These are phyloP conservation scores for Gymnothorax reevesii DNA, from an alignment of 2,797 vertebrate species.

Conservation along the genomic window DNA sequence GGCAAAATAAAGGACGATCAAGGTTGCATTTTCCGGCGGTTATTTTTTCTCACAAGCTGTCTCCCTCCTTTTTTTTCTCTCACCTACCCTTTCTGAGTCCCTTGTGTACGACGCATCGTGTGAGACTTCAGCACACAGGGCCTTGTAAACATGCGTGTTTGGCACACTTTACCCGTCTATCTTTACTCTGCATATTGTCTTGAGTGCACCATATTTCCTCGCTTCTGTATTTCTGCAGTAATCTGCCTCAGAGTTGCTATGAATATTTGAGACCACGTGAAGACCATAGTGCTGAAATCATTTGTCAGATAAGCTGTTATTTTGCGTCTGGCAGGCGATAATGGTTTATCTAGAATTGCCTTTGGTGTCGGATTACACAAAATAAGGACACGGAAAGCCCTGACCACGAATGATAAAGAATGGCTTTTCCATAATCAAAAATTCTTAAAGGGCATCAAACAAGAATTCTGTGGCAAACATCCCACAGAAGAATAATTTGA, in stretches of 20 bases:
- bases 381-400: background rate
- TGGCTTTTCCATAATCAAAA: background rate
- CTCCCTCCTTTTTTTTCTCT: conserved; percentile 27
- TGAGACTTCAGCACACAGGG: conserved; percentile 62
- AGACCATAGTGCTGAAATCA: background rate
- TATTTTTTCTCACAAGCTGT: background rate
- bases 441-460: background rate
- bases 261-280: background rate
- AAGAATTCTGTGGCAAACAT: background rate
- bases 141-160: conserved; percentile 55
- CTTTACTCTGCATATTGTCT: conserved; percentile 58
- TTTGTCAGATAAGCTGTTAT: background rate
- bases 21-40: conserved; percentile 16
- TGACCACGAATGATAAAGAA: background rate
- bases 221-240: background rate
- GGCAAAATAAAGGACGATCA: conserved; percentile 10
- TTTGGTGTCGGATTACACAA: background rate
- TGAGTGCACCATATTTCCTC: background rate
- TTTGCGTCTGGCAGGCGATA: background rate
- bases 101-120: conserved; percentile 8
- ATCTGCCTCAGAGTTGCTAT: background rate
- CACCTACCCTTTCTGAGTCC: conserved; percentile 45
- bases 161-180: conserved; percentile 60
- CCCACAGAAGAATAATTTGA: background rate
- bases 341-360: background rate